Evolutionary conservation across 2,888 invertebrate species (phyloP).

Genomic region (Chorisops tibialis): DNA sequence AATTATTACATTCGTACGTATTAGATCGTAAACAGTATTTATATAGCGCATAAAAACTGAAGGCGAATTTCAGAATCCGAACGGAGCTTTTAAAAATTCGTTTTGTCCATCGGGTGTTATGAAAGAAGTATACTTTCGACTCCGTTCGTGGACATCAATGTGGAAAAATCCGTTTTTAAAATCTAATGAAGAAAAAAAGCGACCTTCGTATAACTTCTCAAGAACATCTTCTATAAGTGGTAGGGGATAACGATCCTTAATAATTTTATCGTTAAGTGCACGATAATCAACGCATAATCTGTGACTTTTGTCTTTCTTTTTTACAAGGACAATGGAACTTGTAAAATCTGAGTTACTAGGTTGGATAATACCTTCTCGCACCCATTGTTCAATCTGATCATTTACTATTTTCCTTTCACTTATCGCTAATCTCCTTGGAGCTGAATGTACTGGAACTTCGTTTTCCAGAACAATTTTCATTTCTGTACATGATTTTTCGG

Average conservation of each 20-base stretch:
- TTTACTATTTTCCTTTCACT: slow-evolving; percentile 1
- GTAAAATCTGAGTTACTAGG: no score
- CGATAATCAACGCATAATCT: slow-evolving; percentile 45
- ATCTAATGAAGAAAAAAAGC: no score
- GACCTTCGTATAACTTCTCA: no score
- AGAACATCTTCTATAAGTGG: slow-evolving; percentile 43
- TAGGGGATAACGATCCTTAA: slow-evolving; percentile 41
- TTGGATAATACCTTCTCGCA: no score
- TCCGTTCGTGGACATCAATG: no score
- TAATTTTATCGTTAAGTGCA: slow-evolving; percentile 41
- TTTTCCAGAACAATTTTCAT: slow-evolving; percentile 9
- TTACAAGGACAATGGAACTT: slow-evolving; percentile 34
- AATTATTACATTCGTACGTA: no score
- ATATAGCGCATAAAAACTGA: slow-evolving; percentile 40
- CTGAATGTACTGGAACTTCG: slow-evolving; percentile 2
- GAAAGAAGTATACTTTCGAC: no score
- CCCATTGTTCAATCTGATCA: slow-evolving; percentile 32
- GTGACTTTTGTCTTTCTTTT: slow-evolving; percentile 28
- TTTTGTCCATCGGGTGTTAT: slow-evolving; percentile 44
- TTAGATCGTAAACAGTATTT: slow-evolving; percentile 15
- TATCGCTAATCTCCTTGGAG: neutral
- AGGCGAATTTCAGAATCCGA: slow-evolving; percentile 43
- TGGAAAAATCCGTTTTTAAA: no score
- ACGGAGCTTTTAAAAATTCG: no score
- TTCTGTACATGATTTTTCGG: no score